A percentile compares a stretch with the other conserved stretches of the same genome.
Conservation (phyloP, 1,140 invertebrate species). For the Drosophila bifasciata region DNA sequence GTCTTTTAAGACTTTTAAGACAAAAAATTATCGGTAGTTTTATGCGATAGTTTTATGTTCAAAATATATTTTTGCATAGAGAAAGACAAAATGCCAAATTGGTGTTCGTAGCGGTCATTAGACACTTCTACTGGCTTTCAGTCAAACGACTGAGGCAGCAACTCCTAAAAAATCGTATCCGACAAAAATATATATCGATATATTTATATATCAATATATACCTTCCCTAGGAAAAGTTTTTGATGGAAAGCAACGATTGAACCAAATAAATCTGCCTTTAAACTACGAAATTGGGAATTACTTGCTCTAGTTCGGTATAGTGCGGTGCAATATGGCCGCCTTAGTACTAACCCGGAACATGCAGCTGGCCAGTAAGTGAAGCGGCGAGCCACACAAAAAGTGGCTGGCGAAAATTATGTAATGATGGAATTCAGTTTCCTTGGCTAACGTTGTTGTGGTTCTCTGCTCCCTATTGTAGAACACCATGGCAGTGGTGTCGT, state of each 20-base stretch:
- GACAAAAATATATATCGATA: no score
- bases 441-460: slow-evolving; percentile 36
- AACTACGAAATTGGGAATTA: slow-evolving; percentile 13
- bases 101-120: no score
- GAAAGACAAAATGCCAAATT: no score
- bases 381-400: neutral
- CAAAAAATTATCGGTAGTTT: no score
- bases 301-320: slow-evolving; percentile 26
- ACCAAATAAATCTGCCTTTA: neutral
- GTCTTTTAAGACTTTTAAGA: no score
- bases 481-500: slow-evolving; percentile 76
- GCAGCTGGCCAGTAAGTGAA: slow-evolving; percentile 78
- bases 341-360: slow-evolving; percentile 77
- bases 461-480: slow-evolving; percentile 39
- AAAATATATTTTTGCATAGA: no score
- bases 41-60: no score
- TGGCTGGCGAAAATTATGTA: slow-evolving; percentile 66
- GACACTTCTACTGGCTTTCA: no score
- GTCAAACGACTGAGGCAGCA: no score
- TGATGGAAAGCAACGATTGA: slow-evolving; percentile 3
- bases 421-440: slow-evolving; percentile 13
- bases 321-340: slow-evolving; percentile 66
- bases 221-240: no score
- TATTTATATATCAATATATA: no score
- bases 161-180: no score